Conservation (phyloP, 1,140 invertebrate species). For the Holotrichia oblita region DNA sequence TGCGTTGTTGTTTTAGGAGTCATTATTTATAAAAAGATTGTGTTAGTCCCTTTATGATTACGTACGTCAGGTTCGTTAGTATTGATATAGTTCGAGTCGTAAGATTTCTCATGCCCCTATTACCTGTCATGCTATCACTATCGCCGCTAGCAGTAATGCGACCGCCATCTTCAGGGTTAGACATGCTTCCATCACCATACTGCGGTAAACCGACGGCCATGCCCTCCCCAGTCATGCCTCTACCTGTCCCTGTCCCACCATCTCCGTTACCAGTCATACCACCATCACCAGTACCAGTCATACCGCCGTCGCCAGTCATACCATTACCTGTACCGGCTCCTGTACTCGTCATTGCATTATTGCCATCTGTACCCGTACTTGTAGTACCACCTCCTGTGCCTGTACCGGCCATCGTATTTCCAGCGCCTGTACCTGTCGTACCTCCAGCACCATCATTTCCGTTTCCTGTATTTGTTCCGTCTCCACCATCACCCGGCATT, state of each 20-base stretch:
- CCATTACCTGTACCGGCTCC: conserved; percentile 39
- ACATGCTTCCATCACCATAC: not conserved
- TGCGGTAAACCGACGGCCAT: not conserved
- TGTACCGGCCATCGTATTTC: not conserved
- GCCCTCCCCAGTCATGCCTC: not conserved
- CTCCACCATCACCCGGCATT: conserved; percentile 9
- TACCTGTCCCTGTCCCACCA: conserved; percentile 20
- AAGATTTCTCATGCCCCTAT: conserved; percentile 19
- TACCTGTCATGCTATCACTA: conserved; percentile 36
- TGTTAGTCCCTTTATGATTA: not conserved
- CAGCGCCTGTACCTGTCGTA: conserved; percentile 40
- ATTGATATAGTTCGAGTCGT: not conserved
- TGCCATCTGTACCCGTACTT: conserved; percentile 39
- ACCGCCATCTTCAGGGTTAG: conserved; percentile 8
- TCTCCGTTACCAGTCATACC: conserved; percentile 32
- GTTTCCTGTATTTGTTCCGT: conserved; percentile 23
- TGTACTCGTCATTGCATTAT: conserved; percentile 1
- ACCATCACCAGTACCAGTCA: conserved; percentile 30
- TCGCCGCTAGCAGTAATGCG: conserved; percentile 3
- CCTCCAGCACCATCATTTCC: conserved; percentile 42
- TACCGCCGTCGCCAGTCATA: conserved; percentile 39
- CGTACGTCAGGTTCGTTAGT: not conserved
- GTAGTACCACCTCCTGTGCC: conserved; percentile 41
- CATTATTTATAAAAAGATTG: not conserved
- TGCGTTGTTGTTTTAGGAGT: too few species aligned